phyloP scores from a whole-genome alignment of 2,888 invertebrate genomes.

The Catocala fraxini region DNA sequence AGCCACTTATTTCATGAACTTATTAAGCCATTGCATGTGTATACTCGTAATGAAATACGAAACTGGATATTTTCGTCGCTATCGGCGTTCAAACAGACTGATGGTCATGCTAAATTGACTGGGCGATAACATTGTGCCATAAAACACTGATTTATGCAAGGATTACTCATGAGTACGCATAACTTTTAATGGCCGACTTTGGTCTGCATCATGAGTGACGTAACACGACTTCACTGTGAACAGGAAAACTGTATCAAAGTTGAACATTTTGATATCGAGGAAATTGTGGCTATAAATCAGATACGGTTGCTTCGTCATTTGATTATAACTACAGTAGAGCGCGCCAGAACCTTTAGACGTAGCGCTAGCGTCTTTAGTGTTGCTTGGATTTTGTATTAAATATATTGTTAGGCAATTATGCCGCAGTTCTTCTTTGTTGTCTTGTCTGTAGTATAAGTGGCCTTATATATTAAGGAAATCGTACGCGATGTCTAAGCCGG shows the following conservation, averaged over 20 bases:
- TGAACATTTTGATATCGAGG: constrained; percentile 24
- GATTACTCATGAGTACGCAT: constrained; percentile 65
- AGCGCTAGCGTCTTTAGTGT: neutral
- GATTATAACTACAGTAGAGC: constrained; percentile 14
- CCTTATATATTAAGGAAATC: neutral
- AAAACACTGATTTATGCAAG: constrained; percentile 66
- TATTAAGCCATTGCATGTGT: constrained; percentile 48
- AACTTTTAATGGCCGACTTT: constrained; percentile 51
- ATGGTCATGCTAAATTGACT: constrained; percentile 67
- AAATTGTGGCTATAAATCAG: constrained; percentile 28
- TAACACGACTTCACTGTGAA: constrained; percentile 22
- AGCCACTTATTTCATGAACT: constrained; percentile 46
- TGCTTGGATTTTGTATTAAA: constrained; percentile 16
- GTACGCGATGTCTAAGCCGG: constrained; percentile 17
- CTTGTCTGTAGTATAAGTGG: no score
- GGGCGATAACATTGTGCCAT: constrained; percentile 64
- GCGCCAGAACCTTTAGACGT: neutral
- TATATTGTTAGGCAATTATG: no score
- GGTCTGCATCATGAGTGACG: constrained; percentile 41
- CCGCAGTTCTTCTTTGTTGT: no score
- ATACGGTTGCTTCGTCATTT: constrained; percentile 13
- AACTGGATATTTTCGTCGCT: constrained; percentile 43
- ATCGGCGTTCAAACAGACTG: constrained; percentile 46
- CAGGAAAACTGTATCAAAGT: constrained; percentile 27
- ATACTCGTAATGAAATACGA: constrained; percentile 39